These are phyloP conservation scores for Ictidomys tridecemlineatus DNA, from an alignment of 2,113 vertebrate genomes.

Conservation along the genomic window DNA sequence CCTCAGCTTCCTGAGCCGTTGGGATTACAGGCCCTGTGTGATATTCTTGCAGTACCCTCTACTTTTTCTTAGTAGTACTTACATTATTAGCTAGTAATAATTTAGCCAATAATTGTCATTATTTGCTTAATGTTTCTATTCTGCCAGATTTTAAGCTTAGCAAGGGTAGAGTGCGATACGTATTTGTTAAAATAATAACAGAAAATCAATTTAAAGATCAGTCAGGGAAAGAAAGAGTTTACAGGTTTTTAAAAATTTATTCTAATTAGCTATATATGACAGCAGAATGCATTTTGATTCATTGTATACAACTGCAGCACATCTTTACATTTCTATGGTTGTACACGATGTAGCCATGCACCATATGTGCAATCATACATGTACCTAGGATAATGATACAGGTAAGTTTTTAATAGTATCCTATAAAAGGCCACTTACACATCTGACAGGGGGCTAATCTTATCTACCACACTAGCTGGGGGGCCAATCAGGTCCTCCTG, in stretches of 20 bases:
- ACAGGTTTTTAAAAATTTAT: background rate
- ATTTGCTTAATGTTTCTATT: conserved; percentile 43
- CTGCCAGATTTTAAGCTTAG: conserved; percentile 50
- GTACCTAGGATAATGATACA: background rate
- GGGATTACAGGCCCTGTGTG: background rate
- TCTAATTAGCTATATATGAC: no score
- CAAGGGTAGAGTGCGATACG: background rate
- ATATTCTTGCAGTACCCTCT: background rate
- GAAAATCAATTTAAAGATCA: conserved; percentile 34
- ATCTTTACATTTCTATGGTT: no score
- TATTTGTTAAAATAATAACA: conserved; percentile 55
- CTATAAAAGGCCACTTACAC: conserved; percentile 10
- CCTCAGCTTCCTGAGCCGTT: no score
- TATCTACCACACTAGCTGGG: background rate
- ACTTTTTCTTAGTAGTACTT: conserved; percentile 45
- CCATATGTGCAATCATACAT: no score
- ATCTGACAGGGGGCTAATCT: background rate
- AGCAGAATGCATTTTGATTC: no score
- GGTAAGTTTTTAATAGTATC: conserved; percentile 5
- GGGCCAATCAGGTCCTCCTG: background rate
- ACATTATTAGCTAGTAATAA: background rate
- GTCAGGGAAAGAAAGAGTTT: background rate
- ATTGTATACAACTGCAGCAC: no score
- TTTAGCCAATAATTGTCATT: conserved; percentile 20
- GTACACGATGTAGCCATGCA: no score